Evolutionary conservation across 2,888 invertebrate genomes (phyloP).

Genomic region (Eurytoma adleriae): DNA sequence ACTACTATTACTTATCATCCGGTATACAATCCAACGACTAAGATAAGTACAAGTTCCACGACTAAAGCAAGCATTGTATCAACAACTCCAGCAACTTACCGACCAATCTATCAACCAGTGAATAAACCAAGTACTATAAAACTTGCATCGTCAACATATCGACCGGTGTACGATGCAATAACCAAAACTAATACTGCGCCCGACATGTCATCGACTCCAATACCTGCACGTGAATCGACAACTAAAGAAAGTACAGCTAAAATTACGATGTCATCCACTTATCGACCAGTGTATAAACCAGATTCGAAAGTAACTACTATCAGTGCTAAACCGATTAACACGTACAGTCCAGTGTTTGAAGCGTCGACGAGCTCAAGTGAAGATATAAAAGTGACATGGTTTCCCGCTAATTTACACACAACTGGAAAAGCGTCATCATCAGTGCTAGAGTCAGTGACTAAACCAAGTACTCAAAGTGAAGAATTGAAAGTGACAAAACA

Average conservation of each 20-base stretch:
- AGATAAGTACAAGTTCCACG: conserved; percentile 8
- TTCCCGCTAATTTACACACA: not conserved
- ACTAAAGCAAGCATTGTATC: not conserved
- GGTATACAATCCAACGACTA: conserved; percentile 26
- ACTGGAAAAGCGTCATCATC: not conserved
- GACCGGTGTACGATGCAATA: conserved; percentile 29
- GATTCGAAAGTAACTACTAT: not conserved
- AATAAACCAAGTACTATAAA: not conserved
- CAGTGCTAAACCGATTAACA: not conserved
- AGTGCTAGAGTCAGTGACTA: not conserved
- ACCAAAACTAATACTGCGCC: conserved; percentile 11
- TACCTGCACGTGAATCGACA: not conserved
- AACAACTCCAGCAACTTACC: conserved; percentile 2
- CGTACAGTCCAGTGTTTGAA: not conserved
- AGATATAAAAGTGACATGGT: not conserved
- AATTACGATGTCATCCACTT: not conserved
- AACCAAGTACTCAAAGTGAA: conserved; percentile 1
- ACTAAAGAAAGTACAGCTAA: conserved; percentile 14
- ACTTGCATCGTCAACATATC: conserved; percentile 2
- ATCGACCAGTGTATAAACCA: conserved; percentile 7
- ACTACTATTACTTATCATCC: conserved; percentile 32
- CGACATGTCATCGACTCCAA: not conserved
- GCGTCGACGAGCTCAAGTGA: not conserved
- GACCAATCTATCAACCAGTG: conserved; percentile 24
- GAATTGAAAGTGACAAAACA: conserved; percentile 16